Percentiles rank a stretch among this genome's conserved stretches.
Evolutionary conservation across 2,888 invertebrate genomes (phyloP).

Genomic region (Pseudococcus longispinus): DNA sequence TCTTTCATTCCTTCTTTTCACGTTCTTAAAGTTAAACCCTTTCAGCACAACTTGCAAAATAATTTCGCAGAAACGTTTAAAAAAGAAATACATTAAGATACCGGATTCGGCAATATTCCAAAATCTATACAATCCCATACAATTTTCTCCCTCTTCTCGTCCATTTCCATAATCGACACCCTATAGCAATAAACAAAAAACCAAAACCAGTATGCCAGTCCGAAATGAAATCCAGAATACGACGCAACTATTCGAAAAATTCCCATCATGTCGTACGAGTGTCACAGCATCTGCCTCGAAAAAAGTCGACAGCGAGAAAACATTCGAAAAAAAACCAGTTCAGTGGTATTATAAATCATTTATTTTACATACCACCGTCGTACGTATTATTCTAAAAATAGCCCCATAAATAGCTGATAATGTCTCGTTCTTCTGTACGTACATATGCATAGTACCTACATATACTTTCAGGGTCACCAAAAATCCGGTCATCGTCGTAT

Average conservation of each 20-base stretch:
- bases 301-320: background rate
- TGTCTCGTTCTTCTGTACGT: background rate
- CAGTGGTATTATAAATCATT: background rate
- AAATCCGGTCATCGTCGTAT: background rate
- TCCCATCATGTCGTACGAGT: background rate
- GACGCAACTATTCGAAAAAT: background rate
- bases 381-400: background rate
- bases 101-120: background rate
- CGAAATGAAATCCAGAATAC: background rate
- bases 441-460: background rate
- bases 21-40: too few species aligned
- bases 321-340: background rate
- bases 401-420: background rate
- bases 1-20: too few species aligned
- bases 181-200: background rate
- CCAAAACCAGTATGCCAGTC: background rate
- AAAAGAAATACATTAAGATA: background rate
- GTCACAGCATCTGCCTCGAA: background rate
- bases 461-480: background rate
- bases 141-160: background rate
- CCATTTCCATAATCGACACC: background rate
- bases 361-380: background rate
- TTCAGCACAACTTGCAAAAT: background rate
- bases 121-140: background rate
- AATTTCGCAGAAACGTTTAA: background rate